These are phyloP conservation scores for Chondrilla cf. caribensis DNA, from an alignment of 37 sponge, comb jelly and placozoan species.

Conservation along the genomic window DNA sequence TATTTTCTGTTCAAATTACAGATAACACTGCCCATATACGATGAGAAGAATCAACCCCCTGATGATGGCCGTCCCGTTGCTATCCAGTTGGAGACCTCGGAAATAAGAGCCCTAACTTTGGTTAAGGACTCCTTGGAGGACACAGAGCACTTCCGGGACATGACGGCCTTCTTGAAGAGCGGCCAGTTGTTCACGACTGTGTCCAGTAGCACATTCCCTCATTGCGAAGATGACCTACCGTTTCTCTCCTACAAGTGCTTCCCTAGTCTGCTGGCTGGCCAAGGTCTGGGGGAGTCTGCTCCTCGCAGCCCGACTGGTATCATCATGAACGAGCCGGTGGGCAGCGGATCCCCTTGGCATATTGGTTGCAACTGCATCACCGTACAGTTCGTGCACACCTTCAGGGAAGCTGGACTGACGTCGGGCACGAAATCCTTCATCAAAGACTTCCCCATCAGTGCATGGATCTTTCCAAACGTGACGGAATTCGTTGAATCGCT, in stretches of 20 bases:
- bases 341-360: slow-evolving; percentile 38
- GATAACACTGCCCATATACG: slow-evolving; percentile 64
- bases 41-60: background rate
- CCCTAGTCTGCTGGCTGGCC: background rate
- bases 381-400: slow-evolving; percentile 35
- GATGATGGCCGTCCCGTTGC: slow-evolving; percentile 64
- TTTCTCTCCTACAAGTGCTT: slow-evolving; percentile 35
- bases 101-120: slow-evolving; percentile 37
- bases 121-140: slow-evolving; percentile 31
- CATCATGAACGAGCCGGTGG: background rate
- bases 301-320: background rate
- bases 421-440: slow-evolving; percentile 44
- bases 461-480: slow-evolving; percentile 56
- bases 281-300: background rate
- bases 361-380: slow-evolving; percentile 48
- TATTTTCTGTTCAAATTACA: slow-evolving; percentile 1
- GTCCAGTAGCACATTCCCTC: slow-evolving; percentile 50
- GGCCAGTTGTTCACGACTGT: slow-evolving; percentile 47
- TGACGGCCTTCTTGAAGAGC: slow-evolving; percentile 14
- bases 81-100: slow-evolving; percentile 63
- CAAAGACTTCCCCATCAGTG: slow-evolving; percentile 55
- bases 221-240: slow-evolving; percentile 22
- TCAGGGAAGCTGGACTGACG: slow-evolving; percentile 35
- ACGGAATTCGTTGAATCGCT: slow-evolving; percentile 11
- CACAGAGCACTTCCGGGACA: slow-evolving; percentile 19